Base-by-base conservation (phyloP, 2,797 vertebrate species). In the Melanotaenia boesemani region DNA sequence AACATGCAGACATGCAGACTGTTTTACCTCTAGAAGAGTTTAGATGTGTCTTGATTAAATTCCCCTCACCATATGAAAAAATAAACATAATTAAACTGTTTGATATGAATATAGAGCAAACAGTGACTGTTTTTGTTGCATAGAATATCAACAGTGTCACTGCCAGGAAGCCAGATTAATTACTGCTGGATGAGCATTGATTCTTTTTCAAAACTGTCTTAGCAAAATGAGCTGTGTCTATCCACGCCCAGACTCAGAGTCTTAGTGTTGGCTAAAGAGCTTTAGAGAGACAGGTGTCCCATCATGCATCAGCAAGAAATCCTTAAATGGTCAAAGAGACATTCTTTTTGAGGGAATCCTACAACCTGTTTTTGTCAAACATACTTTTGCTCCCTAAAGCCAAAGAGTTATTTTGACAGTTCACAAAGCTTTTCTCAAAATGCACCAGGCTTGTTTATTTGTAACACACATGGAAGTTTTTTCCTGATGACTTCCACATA, bases 181-280 rank as follows among this genome's bases (percentile, higher is more conserved):
- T 77, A 61, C 66, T 78, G 73, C 77, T 77, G 75, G 70, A 60
- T 67, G 39, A 77, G 68, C 52, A 57, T 63, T 71, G 66, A 72
- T 84, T 80, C 1, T 72, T 79, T 81, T 71, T 82, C 57, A 75
- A 58, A 81, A 76, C 77, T 58, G 72, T 79, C 56, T 82, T 80
- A 16, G 69, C 50, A 73, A 82, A 80, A 79, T 76, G 16, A 71
- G 76, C 64, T 81, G 69, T 79, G 71, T 86, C 83, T 76, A 78
- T 79, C 76, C 68, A 63, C 28, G 66, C 9, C 60, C 75, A 60
- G 62, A 69, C 63, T 69, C 54, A 3, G n/a, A 46, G 50, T 70
- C 39, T 76, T 67, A 34, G 46, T n/a, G 62, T 46, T 58, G 39
- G n/a, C 22, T 20, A 70, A 72, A 64, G 70, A 6, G 48, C 65